Conservation (phyloP, 2,113 vertebrate genomes). For the Passer montanus region DNA sequence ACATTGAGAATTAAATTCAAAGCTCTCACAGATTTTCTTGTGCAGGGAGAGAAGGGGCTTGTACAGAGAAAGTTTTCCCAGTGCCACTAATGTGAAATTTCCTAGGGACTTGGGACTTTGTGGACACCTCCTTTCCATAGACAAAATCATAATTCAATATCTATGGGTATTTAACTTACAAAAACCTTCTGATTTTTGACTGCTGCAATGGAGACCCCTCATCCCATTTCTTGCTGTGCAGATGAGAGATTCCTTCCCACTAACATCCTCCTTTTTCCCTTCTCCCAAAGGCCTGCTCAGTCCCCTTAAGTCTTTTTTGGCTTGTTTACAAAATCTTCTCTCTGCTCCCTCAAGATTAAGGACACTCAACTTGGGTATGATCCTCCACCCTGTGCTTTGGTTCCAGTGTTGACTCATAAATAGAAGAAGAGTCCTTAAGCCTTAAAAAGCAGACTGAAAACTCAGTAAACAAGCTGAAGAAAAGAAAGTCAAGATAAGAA, state of each 20-base stretch:
- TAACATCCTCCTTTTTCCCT: background rate
- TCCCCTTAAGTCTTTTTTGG: background rate
- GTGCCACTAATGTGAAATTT: background rate
- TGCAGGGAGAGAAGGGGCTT: background rate
- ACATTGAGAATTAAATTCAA: background rate
- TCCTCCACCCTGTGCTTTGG: background rate
- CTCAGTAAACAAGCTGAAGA: constrained; percentile 26
- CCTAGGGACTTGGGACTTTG: background rate
- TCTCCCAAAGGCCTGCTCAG: background rate
- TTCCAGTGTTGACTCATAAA: background rate
- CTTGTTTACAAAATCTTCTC: constrained; percentile 11
- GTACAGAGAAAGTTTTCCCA: background rate
- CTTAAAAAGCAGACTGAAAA: constrained; percentile 37
- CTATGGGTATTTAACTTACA: background rate
- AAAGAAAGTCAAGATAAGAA: background rate
- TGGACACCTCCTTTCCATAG: background rate
- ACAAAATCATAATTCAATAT: background rate
- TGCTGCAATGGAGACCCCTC: background rate
- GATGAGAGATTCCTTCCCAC: background rate
- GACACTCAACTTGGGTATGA: background rate
- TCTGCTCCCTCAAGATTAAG: background rate
- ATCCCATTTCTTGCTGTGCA: background rate
- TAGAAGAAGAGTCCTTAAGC: constrained; percentile 26
- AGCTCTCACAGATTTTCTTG: background rate
- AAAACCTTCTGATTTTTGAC: background rate